Conservation (phyloP, 2,888 invertebrate species). For the Choreutis nemorana region DNA sequence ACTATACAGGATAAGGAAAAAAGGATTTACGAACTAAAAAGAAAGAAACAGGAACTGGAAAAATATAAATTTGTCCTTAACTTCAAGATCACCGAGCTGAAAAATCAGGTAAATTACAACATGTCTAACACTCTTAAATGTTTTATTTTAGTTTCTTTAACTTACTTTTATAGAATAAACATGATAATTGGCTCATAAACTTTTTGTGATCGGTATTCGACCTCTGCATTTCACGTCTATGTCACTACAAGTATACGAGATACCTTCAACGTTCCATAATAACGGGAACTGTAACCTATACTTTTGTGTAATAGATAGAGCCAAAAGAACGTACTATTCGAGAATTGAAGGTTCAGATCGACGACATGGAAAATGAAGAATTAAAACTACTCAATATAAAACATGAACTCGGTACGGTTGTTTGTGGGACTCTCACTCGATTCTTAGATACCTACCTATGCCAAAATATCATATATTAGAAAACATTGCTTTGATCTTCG, state of each 20-base stretch:
- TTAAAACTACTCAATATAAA: constrained; percentile 67
- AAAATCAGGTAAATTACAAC: constrained; percentile 65
- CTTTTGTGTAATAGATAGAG: constrained; percentile 83
- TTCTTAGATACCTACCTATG: too few relatives aligned
- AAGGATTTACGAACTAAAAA: constrained; percentile 82
- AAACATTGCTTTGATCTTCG: too few relatives aligned
- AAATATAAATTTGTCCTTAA: constrained; percentile 91
- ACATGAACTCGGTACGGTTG: constrained; percentile 49
- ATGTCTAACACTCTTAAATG: not conserved
- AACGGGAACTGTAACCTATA: too few relatives aligned
- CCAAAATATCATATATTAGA: too few relatives aligned
- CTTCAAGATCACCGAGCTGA: constrained; percentile 88
- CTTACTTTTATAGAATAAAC: too few relatives aligned
- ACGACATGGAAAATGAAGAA: constrained; percentile 85
- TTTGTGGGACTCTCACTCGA: too few relatives aligned
- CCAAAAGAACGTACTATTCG: constrained; percentile 83
- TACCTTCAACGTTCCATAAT: too few relatives aligned
- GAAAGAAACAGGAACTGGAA: constrained; percentile 87
- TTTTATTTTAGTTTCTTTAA: not conserved
- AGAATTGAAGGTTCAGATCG: constrained; percentile 81
- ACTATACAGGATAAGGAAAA: constrained; percentile 89
- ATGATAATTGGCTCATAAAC: too few relatives aligned
- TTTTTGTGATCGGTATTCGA: not conserved
- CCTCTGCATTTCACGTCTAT: too few relatives aligned
- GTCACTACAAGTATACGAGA: too few relatives aligned